Base-by-base conservation (phyloP, 1,140 invertebrate genomes). In the Littorina saxatilis region DNA sequence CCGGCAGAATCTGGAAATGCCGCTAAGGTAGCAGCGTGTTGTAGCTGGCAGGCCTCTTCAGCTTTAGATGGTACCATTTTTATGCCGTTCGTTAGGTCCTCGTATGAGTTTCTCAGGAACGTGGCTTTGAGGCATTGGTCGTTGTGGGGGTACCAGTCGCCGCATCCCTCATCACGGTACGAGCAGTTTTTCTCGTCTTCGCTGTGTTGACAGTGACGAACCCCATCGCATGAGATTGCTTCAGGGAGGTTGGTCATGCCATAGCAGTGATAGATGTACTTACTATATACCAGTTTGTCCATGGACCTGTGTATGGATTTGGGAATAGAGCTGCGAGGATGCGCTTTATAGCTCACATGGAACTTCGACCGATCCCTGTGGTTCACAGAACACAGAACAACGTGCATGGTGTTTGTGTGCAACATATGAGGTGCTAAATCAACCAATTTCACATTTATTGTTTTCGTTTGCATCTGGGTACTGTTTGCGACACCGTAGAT, bases 151-250 rank as follows among this genome's bases (percentile, higher is more conserved):
- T 58, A 50, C 74, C 74, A 76, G 15, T 35, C 50, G 20, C 52
- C 74, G 47, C 74, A 76, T 23, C 74, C 74, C 17, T 76, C 52
- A 5, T 52, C 5, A 1, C 13, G 9, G 50, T 76, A 76, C 29
- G 29, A 47, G 39, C 74, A 76, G 11, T 29, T 27, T 15, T 1
- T 29, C 39, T 76, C 74, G 20, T 76, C 74, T 58, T 76, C 74
- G 29, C 61, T 32, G 35, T 63, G 1, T 63, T 63, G 3, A 63
- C 61, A 63, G 61, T 63, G 61, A 4, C 61, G 61, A 32, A 63
- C 35, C 5, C 61, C 61, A 32, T 63, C 61, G 17, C 61, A 63
- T 20, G 11, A 32, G 29, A 63, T 32, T n/a, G 27, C 61, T 63
- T 63, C 27, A 32, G 61, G 61, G 35, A 63, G 61, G 61, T 4